Percentiles rank a stretch among this genome's conserved stretches.
Evolutionary conservation across 1,140 invertebrate species (phyloP).

Genomic region (Pseudomyrmex gracilis): DNA sequence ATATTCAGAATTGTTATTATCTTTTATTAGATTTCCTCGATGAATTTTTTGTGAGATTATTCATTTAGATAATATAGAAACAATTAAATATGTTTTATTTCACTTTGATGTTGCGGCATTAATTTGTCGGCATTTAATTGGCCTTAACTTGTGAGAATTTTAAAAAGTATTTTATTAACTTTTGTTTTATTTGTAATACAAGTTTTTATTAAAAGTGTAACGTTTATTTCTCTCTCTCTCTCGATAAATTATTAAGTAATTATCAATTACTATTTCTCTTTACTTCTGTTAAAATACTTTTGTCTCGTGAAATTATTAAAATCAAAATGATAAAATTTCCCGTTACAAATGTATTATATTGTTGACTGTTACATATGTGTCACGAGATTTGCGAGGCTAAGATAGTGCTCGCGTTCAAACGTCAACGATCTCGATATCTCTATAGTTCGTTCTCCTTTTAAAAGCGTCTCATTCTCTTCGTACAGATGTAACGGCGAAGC

Average conservation of each 20-base stretch:
- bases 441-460: conserved; percentile 61
- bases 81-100: neutral
- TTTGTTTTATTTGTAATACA: too few relatives aligned
- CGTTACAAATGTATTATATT: neutral
- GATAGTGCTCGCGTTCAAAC: conserved; percentile 11
- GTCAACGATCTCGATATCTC: neutral
- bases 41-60: neutral
- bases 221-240: neutral
- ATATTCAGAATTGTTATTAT: neutral
- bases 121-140: neutral
- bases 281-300: neutral
- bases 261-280: conserved; percentile 1
- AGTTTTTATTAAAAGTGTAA: neutral
- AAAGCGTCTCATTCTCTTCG: conserved; percentile 6
- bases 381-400: neutral
- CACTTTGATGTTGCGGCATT: neutral
- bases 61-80: neutral
- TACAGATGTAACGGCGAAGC: conserved; percentile 1
- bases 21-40: neutral
- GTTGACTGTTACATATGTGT: conserved; percentile 6
- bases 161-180: too few relatives aligned
- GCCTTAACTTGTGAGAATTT: too few relatives aligned
- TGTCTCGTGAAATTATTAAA: neutral
- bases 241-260: neutral
- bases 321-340: conserved; percentile 14